Conservation (phyloP, 2,888 invertebrate species). For the Melikaiella ostensackeni region DNA sequence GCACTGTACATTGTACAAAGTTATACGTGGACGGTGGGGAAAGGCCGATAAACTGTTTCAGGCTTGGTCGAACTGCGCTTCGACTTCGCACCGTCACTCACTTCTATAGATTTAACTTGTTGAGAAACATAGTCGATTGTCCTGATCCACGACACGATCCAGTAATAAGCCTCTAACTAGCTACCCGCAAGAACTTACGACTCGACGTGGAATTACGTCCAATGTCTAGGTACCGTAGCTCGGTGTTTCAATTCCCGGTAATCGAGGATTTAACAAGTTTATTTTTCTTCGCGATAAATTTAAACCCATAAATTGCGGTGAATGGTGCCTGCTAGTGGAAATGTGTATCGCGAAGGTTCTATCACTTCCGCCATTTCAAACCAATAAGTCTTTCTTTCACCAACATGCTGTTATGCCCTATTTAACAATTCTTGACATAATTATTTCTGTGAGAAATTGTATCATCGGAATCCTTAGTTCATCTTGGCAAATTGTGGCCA, state of each 20-base stretch:
- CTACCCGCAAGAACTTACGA: slow-evolving; percentile 34
- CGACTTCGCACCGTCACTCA: slow-evolving; percentile 18
- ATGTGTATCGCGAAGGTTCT: slow-evolving; percentile 16
- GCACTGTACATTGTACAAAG: background rate
- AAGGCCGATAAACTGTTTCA: slow-evolving; percentile 58
- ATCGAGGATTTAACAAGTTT: slow-evolving; percentile 26
- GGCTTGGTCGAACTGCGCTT: slow-evolving; percentile 14
- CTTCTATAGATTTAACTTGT: slow-evolving; percentile 14
- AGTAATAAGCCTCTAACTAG: slow-evolving; percentile 31
- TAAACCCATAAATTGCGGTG: background rate
- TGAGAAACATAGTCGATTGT: slow-evolving; percentile 1
- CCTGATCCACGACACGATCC: slow-evolving; percentile 26
- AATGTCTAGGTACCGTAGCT: slow-evolving; percentile 33
- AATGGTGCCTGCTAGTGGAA: slow-evolving; percentile 2
- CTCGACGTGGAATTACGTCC: slow-evolving; percentile 30
- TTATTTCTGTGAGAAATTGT: background rate
- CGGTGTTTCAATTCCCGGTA: slow-evolving; percentile 27
- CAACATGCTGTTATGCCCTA: background rate
- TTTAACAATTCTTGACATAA: background rate
- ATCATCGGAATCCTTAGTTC: background rate
- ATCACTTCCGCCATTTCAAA: slow-evolving; percentile 22
- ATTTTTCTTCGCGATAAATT: slow-evolving; percentile 16
- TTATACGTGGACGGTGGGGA: slow-evolving; percentile 48
- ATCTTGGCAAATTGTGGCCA: no score
- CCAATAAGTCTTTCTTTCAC: background rate